Evolutionary conservation across 2,888 invertebrate genomes (phyloP).

Genomic region (Noctua fimbriata): DNA sequence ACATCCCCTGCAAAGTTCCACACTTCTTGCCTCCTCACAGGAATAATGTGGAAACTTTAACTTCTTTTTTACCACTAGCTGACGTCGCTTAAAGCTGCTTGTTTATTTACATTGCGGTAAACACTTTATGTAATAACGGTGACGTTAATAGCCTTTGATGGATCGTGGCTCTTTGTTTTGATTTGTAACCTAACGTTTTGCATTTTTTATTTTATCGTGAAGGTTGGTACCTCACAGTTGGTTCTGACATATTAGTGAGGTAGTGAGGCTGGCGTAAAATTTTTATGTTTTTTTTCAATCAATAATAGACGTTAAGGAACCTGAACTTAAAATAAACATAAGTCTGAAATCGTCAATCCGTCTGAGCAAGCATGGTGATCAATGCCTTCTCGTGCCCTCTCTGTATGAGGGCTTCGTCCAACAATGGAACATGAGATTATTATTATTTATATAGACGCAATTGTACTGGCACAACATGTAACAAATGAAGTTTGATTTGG

Average conservation of each 20-base stretch:
- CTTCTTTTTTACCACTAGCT: constrained; percentile 76
- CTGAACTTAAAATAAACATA: too few species aligned
- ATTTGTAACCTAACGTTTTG: constrained; percentile 17
- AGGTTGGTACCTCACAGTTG: background rate
- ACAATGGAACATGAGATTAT: too few species aligned
- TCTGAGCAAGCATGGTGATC: too few species aligned
- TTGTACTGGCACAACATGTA: background rate
- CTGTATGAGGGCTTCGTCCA: too few species aligned
- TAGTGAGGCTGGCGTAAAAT: background rate
- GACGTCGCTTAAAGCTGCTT: constrained; percentile 72
- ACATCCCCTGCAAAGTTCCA: constrained; percentile 76
- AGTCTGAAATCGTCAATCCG: too few species aligned
- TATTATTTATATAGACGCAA: too few species aligned
- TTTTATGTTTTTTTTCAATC: too few species aligned
- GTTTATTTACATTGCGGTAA: constrained; percentile 73
- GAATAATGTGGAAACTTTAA: constrained; percentile 83
- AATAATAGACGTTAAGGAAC: too few species aligned
- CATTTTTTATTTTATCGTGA: background rate
- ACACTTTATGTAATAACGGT: constrained; percentile 52
- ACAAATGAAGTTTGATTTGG: background rate
- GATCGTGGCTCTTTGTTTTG: constrained; percentile 29
- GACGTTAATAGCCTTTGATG: constrained; percentile 43
- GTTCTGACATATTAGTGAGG: background rate
- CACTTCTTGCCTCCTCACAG: constrained; percentile 78
- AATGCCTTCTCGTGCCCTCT: too few species aligned